phyloP scores from a whole-genome alignment of 2,797 vertebrate genomes.

The Glossophaga mutica region DNA sequence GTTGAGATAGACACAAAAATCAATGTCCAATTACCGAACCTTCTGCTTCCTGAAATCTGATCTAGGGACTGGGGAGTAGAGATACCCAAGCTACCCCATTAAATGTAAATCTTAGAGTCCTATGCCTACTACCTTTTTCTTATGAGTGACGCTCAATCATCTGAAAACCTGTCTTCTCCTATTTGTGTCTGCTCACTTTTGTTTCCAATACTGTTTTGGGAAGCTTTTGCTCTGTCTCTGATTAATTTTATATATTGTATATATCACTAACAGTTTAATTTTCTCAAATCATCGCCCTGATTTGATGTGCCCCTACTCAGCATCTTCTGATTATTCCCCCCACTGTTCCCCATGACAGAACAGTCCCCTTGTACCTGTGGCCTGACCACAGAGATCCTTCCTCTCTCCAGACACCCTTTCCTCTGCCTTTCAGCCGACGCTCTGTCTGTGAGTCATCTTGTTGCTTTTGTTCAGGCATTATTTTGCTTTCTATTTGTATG shows the following conservation, averaged over 20 bases:
- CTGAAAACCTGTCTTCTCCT: background rate
- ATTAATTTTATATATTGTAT: background rate
- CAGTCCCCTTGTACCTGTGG: too few relatives aligned
- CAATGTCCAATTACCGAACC: background rate
- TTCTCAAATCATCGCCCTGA: background rate
- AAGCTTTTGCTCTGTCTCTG: background rate
- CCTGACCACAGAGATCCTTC: too few relatives aligned
- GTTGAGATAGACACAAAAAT: background rate
- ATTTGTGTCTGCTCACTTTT: background rate
- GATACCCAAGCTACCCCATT: background rate
- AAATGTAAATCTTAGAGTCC: background rate
- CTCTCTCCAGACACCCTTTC: background rate
- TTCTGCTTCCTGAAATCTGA: background rate
- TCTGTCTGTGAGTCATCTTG: background rate
- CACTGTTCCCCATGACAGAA: too few relatives aligned
- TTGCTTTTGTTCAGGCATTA: background rate
- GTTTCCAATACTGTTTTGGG: background rate
- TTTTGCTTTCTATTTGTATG: background rate
- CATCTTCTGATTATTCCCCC: background rate
- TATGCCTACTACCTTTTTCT: background rate
- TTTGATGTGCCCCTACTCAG: background rate
- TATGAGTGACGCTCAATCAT: background rate
- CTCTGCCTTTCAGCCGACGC: background rate
- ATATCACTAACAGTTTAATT: background rate
- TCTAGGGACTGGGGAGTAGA: background rate